Conservation (phyloP, 2,888 invertebrate genomes). For the Spisula subtruncata region DNA sequence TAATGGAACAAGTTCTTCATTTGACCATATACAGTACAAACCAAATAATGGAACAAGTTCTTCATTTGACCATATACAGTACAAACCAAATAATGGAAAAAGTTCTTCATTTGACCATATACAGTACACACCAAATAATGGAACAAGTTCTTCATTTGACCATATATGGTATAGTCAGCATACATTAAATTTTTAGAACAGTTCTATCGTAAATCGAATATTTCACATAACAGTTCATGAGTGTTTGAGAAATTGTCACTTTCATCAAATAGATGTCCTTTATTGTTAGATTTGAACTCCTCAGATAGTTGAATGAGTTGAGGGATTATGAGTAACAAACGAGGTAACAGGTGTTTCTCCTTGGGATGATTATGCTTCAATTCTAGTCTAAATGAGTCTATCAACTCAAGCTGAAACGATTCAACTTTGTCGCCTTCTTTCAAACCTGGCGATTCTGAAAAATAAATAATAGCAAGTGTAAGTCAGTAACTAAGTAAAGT, state of each 20-base stretch:
- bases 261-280: slow-evolving; percentile 74
- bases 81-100: too few species aligned
- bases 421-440: slow-evolving; percentile 73
- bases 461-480: too few species aligned
- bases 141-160: too few species aligned
- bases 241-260: slow-evolving; percentile 74
- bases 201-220: slow-evolving; percentile 76
- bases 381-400: slow-evolving; percentile 81
- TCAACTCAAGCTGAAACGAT: slow-evolving; percentile 77
- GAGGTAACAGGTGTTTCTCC: slow-evolving; percentile 78
- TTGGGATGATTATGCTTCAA: slow-evolving; percentile 84
- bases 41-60: too few species aligned
- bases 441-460: slow-evolving; percentile 75
- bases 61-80: too few species aligned
- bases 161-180: too few species aligned
- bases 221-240: slow-evolving; percentile 80
- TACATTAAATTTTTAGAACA: not conserved
- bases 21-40: too few species aligned
- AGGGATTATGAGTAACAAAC: slow-evolving; percentile 80
- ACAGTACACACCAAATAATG: too few species aligned
- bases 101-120: too few species aligned
- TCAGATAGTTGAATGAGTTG: slow-evolving; percentile 81
- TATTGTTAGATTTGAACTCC: slow-evolving; percentile 78
- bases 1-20: too few species aligned
- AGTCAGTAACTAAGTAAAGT: too few species aligned